These are phyloP conservation scores for Athripsodes cinereus DNA, from an alignment of 2,888 invertebrate species.

Conservation along the genomic window DNA sequence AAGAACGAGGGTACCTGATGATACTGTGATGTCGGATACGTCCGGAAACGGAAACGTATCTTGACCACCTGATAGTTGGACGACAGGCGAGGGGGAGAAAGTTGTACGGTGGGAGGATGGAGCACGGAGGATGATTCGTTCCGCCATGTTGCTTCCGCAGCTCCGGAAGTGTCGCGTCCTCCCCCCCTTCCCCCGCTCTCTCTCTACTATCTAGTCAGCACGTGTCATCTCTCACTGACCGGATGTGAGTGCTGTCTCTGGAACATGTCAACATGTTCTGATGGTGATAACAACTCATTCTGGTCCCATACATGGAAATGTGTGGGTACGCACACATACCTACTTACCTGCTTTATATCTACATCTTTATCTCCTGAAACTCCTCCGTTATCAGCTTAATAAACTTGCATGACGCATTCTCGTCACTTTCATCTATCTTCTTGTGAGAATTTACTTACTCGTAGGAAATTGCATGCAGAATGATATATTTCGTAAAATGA, in stretches of 20 bases:
- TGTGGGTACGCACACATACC: no score
- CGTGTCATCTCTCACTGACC: conserved; percentile 8
- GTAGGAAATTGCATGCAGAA: no score
- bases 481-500: no score
- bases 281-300: no score
- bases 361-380: no score
- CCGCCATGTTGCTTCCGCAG: conserved; percentile 16
- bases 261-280: conserved; percentile 1
- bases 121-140: conserved; percentile 10
- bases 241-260: conserved; percentile 7
- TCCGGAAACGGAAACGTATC: conserved; percentile 26
- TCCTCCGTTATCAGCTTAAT: not conserved
- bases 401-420: no score
- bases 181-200: conserved; percentile 1
- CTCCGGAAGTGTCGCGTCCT: conserved; percentile 14
- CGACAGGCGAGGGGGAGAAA: not conserved
- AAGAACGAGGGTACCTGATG: no score
- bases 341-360: no score
- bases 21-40: conserved; percentile 4
- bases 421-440: no score
- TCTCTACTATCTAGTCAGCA: not conserved
- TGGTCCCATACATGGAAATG: no score
- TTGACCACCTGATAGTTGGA: conserved; percentile 19
- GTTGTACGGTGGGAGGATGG: conserved; percentile 5
- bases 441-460: no score